phyloP scores from a whole-genome alignment of 2,797 vertebrate genomes.

The Oryzias sinensis region DNA sequence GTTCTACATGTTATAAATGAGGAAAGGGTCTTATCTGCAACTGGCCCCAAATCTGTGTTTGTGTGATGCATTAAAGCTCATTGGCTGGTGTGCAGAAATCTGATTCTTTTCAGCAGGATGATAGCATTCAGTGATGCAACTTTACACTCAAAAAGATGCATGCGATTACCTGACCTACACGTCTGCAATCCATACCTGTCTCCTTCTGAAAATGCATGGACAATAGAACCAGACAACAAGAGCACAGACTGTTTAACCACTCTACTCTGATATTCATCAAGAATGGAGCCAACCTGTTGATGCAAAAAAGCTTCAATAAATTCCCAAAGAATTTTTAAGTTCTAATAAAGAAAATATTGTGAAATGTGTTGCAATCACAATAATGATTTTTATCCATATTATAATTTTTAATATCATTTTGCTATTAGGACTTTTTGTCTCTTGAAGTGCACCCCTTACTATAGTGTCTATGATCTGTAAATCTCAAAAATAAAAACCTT shows the following conservation, averaged over 20 bases:
- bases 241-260: neutral
- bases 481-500: too few species aligned
- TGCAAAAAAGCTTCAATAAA: neutral
- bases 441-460: too few species aligned
- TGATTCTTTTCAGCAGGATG: neutral
- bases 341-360: neutral
- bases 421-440: too few species aligned
- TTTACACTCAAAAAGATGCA: too few species aligned
- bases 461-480: too few species aligned
- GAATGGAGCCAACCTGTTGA: neutral
- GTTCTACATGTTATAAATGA: too few species aligned
- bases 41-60: too few species aligned
- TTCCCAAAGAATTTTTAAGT: neutral
- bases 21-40: too few species aligned
- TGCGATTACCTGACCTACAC: neutral
- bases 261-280: neutral
- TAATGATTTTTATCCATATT: neutral
- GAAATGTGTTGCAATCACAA: neutral
- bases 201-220: neutral
- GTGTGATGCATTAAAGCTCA: too few species aligned
- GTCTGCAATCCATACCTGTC: neutral
- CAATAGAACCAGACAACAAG: neutral
- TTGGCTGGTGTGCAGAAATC: neutral
- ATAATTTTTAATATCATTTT: too few species aligned
- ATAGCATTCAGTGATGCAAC: neutral